phyloP scores from a whole-genome alignment of 1,140 invertebrate species.

The Leptopilina boulardi region DNA sequence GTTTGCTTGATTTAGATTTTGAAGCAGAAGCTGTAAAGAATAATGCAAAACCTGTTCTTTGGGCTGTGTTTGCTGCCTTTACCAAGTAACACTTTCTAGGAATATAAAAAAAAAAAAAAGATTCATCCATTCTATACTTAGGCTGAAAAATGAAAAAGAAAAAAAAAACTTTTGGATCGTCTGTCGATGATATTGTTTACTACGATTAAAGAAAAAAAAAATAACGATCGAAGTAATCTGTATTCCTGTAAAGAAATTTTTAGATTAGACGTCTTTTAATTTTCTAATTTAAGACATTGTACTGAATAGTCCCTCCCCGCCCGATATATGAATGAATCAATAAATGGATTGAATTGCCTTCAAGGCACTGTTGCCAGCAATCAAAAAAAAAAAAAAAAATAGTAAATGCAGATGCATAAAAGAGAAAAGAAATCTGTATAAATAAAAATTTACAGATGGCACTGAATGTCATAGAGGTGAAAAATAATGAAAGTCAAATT shows the following conservation, averaged over 20 bases:
- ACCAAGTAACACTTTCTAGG: conserved; percentile 86
- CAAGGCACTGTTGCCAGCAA: background rate
- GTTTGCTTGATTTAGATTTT: conserved; percentile 96
- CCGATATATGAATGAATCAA: background rate
- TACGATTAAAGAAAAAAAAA: conserved; percentile 11
- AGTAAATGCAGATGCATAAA: background rate
- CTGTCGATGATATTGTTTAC: background rate
- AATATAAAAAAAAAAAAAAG: conserved; percentile 9
- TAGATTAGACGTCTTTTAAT: conserved; percentile 11
- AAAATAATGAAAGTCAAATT: background rate
- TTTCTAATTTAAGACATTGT: conserved; percentile 23
- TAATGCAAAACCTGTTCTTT: conserved; percentile 94
- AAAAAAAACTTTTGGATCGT: conserved; percentile 30
- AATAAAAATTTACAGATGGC: background rate
- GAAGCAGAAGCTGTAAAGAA: conserved; percentile 94
- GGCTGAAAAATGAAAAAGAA: conserved; percentile 31
- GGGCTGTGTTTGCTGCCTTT: conserved; percentile 99
- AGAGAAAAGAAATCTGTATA: background rate
- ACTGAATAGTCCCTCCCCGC: conserved; percentile 18
- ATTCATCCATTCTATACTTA: background rate
- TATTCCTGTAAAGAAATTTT: conserved; percentile 26
- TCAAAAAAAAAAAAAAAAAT: background rate
- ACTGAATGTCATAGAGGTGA: background rate
- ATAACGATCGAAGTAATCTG: conserved; percentile 8
- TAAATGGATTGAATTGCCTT: background rate